Conservation (phyloP, 2,888 invertebrate genomes). For the Eurytoma adleriae region DNA sequence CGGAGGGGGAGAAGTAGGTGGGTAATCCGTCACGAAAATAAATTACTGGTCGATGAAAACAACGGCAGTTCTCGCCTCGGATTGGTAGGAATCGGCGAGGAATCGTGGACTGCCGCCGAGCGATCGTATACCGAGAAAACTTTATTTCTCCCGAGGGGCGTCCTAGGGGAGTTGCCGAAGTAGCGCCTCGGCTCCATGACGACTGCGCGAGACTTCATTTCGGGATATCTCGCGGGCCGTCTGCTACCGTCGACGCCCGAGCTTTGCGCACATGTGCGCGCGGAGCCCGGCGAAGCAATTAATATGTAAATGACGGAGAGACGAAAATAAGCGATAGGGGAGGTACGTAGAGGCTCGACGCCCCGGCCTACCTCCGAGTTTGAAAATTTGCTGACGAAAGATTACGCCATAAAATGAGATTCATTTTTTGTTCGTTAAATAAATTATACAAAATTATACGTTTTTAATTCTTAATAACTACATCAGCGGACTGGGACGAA, state of each 20-base stretch:
- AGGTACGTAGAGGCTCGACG: no score
- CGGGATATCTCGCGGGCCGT: neutral
- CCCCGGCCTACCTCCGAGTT: no score
- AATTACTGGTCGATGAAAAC: conserved; percentile 56
- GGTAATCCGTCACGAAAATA: conserved; percentile 56
- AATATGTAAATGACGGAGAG: conserved; percentile 51
- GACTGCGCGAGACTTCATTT: conserved; percentile 37
- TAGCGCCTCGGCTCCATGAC: neutral
- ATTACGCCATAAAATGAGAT: no score
- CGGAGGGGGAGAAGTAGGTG: conserved; percentile 39
- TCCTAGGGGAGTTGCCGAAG: neutral
- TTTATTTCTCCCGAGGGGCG: conserved; percentile 55
- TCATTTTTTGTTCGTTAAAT: no score
- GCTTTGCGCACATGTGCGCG: conserved; percentile 24
- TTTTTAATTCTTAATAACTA: no score
- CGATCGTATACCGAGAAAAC: conserved; percentile 42
- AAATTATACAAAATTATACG: no score
- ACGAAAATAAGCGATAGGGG: conserved; percentile 38
- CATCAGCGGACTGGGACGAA: no score
- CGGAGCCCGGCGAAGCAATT: conserved; percentile 34
- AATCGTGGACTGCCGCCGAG: conserved; percentile 14
- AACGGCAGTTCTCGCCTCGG: conserved; percentile 57
- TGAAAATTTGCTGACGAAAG: no score
- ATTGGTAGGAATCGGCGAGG: conserved; percentile 49
- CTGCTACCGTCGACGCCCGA: neutral